These are phyloP conservation scores for Brachionus asplanchnoidis DNA, from an alignment of 1,140 invertebrate species.

Conservation along the genomic window DNA sequence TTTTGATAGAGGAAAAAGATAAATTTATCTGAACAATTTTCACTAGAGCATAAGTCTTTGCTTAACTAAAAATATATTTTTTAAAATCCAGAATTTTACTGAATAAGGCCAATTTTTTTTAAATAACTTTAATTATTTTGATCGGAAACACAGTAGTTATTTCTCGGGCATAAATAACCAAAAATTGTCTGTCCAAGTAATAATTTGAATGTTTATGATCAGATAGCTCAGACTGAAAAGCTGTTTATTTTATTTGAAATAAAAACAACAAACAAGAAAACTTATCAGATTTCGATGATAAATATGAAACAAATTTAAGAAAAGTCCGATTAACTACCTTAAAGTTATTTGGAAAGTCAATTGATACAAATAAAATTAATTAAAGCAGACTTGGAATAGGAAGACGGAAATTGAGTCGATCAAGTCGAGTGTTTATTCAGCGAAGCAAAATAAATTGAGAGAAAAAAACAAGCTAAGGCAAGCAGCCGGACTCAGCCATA, in stretches of 20 bases:
- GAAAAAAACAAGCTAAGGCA: not conserved
- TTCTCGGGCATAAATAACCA: not conserved
- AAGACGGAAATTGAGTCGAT: not conserved
- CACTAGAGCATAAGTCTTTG: no score
- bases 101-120: not conserved
- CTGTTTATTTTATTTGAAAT: conserved; percentile 1
- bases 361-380: conserved; percentile 16
- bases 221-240: not conserved
- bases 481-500: not conserved
- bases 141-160: not conserved
- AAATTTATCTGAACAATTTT: no score
- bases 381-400: conserved; percentile 1
- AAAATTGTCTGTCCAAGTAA: not conserved
- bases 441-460: conserved; percentile 1
- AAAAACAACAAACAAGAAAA: not conserved
- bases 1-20: not conserved
- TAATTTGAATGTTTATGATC: not conserved
- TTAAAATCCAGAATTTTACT: not conserved
- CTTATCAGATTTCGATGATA: not conserved
- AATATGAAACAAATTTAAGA: conserved; percentile 6
- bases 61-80: not conserved
- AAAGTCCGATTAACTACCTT: not conserved
- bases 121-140: not conserved
- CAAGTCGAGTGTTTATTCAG: conserved; percentile 14
- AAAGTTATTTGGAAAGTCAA: not conserved